Conservation (phyloP, 2,888 invertebrate genomes). For the Philereme transversata region DNA sequence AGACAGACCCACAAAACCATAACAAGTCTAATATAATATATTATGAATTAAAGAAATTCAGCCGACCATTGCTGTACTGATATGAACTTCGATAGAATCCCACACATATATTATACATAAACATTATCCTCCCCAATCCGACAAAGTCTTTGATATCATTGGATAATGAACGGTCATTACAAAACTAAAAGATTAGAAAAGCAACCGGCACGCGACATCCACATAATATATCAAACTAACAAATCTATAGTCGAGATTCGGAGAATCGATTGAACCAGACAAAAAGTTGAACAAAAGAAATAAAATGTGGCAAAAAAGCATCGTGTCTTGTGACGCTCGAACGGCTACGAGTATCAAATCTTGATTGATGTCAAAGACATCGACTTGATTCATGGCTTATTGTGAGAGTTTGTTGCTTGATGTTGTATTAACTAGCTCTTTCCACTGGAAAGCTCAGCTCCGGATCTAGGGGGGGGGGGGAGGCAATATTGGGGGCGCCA, state of each 20-base stretch:
- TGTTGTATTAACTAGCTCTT: background rate
- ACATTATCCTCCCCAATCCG: no score
- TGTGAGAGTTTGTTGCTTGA: conserved; percentile 14
- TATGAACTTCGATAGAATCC: no score
- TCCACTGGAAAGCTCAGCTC: background rate
- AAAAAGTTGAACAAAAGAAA: conserved; percentile 33
- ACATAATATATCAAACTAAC: conserved; percentile 31
- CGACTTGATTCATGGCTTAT: conserved; percentile 37
- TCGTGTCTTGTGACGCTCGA: conserved; percentile 54
- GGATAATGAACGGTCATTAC: no score
- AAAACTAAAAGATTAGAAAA: background rate
- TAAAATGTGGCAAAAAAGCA: conserved; percentile 45
- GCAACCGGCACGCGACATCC: conserved; percentile 26
- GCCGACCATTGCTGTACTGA: no score
- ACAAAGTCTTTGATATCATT: no score
- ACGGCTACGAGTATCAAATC: conserved; percentile 42
- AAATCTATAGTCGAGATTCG: conserved; percentile 40
- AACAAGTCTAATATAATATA: no score
- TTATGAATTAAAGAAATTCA: no score
- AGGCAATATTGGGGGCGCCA: no score
- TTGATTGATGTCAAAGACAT: conserved; percentile 54
- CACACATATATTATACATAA: no score
- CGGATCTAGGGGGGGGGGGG: no score
- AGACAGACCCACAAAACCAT: no score
- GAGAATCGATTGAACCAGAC: conserved; percentile 36